Conservation (phyloP, 2,888 invertebrate genomes). For the Drosophila formosana region DNA sequence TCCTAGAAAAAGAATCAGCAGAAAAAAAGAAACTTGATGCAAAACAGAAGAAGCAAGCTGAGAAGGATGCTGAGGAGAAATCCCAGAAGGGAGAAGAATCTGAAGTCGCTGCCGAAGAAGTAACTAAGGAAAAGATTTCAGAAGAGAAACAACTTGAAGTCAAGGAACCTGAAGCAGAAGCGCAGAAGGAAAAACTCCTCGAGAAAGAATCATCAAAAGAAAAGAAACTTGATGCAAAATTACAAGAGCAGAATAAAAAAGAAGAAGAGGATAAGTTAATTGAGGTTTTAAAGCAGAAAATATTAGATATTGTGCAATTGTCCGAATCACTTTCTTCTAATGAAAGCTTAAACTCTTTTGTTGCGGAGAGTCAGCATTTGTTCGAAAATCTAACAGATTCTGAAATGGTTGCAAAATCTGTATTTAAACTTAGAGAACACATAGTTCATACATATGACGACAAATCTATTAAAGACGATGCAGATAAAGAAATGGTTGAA, state of each 20-base stretch:
- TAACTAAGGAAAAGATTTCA: not conserved
- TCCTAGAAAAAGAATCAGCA: too few species aligned
- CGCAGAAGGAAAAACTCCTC: not conserved
- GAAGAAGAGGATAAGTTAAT: not conserved
- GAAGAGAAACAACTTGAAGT: not conserved
- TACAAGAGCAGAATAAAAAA: not conserved
- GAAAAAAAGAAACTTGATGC: conserved; percentile 1
- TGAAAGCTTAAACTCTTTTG: conserved; percentile 27
- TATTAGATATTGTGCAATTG: conserved; percentile 19
- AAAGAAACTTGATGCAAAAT: not conserved
- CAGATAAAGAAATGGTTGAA: conserved; percentile 44
- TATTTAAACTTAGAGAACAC: conserved; percentile 79
- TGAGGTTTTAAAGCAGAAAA: conserved; percentile 27
- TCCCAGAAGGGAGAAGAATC: conserved; percentile 6
- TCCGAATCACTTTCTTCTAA: conserved; percentile 4
- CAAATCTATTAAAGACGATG: conserved; percentile 41
- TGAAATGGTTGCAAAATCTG: conserved; percentile 60
- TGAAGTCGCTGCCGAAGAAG: conserved; percentile 4
- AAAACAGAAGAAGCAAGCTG: not conserved
- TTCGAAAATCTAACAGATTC: conserved; percentile 45
- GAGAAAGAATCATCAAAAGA: not conserved
- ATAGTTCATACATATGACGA: conserved; percentile 82
- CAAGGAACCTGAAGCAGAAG: not conserved
- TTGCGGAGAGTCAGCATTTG: conserved; percentile 36
- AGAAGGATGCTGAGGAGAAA: not conserved